Conservation (phyloP, 2,797 vertebrate species). For the Amblyraja radiata region DNA sequence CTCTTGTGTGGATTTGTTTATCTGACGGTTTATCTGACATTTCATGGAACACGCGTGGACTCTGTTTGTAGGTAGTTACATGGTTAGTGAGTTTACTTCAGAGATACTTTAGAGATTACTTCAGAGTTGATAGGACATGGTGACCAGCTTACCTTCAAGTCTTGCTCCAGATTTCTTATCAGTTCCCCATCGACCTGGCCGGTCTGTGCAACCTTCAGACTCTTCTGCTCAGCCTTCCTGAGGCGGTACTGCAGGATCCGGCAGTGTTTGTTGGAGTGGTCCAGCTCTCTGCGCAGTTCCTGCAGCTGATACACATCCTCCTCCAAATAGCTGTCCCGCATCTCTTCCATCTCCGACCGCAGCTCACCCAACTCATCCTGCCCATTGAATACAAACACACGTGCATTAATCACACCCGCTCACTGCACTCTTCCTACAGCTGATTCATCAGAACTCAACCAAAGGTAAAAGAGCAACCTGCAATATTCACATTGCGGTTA, state of each 20-base stretch:
- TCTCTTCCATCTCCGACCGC: conserved; percentile 96
- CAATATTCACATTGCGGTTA: background rate
- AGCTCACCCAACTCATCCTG: conserved; percentile 97
- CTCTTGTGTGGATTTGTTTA: background rate
- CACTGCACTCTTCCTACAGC: background rate
- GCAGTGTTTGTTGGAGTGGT: conserved; percentile 95
- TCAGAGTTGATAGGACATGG: background rate
- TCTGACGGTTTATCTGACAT: background rate
- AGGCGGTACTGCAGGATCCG: conserved; percentile 96
- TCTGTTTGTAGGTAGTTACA: background rate
- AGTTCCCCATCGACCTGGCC: conserved; percentile 94
- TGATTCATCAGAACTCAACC: background rate
- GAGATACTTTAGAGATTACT: too few species aligned
- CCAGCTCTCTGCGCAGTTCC: conserved; percentile 90
- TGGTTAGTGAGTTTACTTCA: background rate
- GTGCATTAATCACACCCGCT: background rate
- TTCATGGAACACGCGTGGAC: background rate
- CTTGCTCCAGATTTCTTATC: conserved; percentile 86
- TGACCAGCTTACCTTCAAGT: conserved; percentile 76
- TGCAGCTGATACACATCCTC: conserved; percentile 98
- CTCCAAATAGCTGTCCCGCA: conserved; percentile 94
- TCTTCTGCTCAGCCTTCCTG: conserved; percentile 94
- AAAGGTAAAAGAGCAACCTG: background rate
- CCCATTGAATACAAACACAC: conserved; percentile 41
- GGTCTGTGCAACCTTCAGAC: conserved; percentile 88